Evolutionary conservation across 2,888 invertebrate genomes (phyloP).

Genomic region (Caenorhabditis sp.): DNA sequence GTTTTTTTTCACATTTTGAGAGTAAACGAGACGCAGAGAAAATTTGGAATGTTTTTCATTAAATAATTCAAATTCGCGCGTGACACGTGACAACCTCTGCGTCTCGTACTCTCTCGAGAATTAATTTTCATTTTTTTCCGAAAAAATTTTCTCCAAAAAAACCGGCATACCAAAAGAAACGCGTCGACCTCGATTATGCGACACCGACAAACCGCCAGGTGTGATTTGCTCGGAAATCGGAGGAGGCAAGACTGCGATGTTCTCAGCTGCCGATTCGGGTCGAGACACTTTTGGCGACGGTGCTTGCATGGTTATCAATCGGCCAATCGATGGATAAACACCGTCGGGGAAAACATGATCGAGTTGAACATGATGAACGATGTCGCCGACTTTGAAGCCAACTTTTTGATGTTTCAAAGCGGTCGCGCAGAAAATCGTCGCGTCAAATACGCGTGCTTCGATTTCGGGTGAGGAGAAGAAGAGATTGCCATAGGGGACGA

Average conservation of each 20-base stretch:
- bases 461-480: constrained; percentile 36
- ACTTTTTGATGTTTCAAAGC: constrained; percentile 35
- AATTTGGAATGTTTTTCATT: too few species aligned
- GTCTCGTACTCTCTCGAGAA: too few species aligned
- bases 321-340: constrained; percentile 36
- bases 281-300: constrained; percentile 41
- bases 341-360: constrained; percentile 42
- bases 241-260: constrained; percentile 15
- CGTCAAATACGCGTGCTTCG: constrained; percentile 50
- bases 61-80: too few species aligned
- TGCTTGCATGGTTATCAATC: constrained; percentile 39
- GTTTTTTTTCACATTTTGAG: too few species aligned
- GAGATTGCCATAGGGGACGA: constrained; percentile 42
- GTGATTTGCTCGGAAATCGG: constrained; percentile 23
- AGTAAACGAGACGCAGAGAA: too few species aligned
- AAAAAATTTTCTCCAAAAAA: too few species aligned
- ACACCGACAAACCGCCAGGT: constrained; percentile 32
- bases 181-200: constrained; percentile 45
- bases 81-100: too few species aligned
- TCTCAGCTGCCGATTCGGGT: constrained; percentile 33
- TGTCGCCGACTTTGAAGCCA: constrained; percentile 35
- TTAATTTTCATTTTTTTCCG: too few species aligned
- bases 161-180: constrained; percentile 42
- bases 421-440: constrained; percentile 41
- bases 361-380: constrained; percentile 35